Evolutionary conservation across 2,113 vertebrate genomes (phyloP), one percentile per base, ranked within the genome.

Genomic region (Lates calcarifer): DNA sequence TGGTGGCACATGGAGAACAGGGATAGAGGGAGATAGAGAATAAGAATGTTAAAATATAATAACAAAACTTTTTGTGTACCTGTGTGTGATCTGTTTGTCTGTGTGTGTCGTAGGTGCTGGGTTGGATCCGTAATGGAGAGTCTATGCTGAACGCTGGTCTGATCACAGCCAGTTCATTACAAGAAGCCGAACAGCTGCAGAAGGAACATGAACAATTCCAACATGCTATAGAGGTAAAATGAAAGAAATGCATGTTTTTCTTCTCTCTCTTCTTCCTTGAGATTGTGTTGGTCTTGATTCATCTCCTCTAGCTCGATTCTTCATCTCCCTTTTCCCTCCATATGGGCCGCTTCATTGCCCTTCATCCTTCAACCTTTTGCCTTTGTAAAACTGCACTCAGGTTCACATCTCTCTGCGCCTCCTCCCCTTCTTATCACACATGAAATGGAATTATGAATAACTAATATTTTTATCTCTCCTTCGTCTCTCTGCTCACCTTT

Each of bases 111-210:
- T 35, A 99, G 98, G 98, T 99, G 62, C 95, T 99, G 86, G 98
- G 98, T 47, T 99, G 98, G 98, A 99, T 99, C 90, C 96, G 98
- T 74, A 99, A 99, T 2, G 98, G 98, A 0, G 98, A 99, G 90
- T 99, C 98, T 1, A 99, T 99, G 98, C 86, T 99, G 78, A 99
- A 99, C 2, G 98, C 98, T 0, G 97, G 98, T 1, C 96, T 99
- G 24, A 99, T 99, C 91, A 99, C 98, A 1, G 98, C 98, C 60
- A 99, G 98, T 81, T 99, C 98, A 0, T 92, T 99, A 78, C 98
- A 99, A 87, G 98, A 99, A 83, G 98, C 98, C 0, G 98, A 99
- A 28, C 98, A 99, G 91, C 95, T 99, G 63, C 98, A 99, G 92
- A 95, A 98, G 80, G 98, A 99, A 37, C 98, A 99, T 0, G 98